Evolutionary conservation across 1,140 invertebrate genomes (phyloP), one percentile per base, ranked within the genome.

Genomic region (Drosophila repleta): DNA sequence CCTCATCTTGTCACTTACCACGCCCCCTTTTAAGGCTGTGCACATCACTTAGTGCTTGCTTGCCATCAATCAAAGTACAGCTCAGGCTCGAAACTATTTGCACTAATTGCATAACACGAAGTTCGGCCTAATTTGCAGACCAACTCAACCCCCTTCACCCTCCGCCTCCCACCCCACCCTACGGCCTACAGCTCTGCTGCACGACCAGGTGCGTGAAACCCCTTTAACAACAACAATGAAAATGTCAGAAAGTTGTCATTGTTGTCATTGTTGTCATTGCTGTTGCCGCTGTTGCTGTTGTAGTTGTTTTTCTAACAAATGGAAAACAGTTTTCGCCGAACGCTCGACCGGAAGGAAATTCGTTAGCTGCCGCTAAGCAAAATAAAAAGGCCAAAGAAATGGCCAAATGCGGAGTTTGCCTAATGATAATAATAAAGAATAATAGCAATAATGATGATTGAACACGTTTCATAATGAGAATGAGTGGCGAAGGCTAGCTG

Each of bases 31-130:
- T 1, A 11, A 10, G 32, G 32, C n/a, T n/a, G n/a, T 11, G 2
- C 11, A 35, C 39, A 43, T 43, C 39, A 15, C n/a, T 17, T 8
- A 17, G 53, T 52, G 26, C 7, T 3, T 17, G 20, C n/a, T n/a
- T 24, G 46, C 66, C 76, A 84, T 85, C 81, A 85, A 84, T 85
- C 81, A 84, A 57, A 65, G 56, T n/a, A 37, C 20, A 49, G 26
- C 39, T 7, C 53, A 13, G 21, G 58, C 39, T 52, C 35, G 57
- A 39, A 87, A 81, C 78, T 78, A 81, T 82, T 87, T 82, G 63
- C 63, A 57, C 74, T 87, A 87, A 87, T 88, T 87, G 66, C 64
- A 64, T 57, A 57, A 45, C 58, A 58, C 39, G 39, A 15, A 43
- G 39, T 43, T 17, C 4, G 15, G 39, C 39, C 39, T 43, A 43